Conservation (phyloP, 2,113 vertebrate species). For the Eidolon helvum region DNA sequence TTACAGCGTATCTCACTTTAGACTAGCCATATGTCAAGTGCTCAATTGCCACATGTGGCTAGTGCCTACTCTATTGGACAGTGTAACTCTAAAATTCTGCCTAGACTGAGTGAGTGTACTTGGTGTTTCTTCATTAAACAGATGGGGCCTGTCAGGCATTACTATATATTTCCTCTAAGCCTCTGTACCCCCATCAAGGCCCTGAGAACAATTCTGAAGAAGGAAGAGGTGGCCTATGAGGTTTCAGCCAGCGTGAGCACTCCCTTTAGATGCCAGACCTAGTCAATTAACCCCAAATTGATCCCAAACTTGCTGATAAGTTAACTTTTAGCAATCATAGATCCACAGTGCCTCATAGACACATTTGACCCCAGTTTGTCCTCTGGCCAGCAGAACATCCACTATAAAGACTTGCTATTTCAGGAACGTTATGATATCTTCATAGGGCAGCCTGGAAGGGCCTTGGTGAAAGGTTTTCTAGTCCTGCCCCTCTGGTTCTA, state of each 20-base stretch:
- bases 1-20: neutral
- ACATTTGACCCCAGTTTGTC: neutral
- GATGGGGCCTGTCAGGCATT: neutral
- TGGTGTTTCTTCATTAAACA: neutral
- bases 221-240: neutral
- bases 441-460: neutral
- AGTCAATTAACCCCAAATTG: neutral
- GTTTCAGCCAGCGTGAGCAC: neutral
- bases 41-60: neutral
- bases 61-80: neutral
- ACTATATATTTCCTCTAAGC: neutral
- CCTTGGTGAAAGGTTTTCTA: neutral
- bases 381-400: neutral
- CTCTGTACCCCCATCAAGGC: neutral
- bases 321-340: constrained; percentile 13
- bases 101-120: neutral
- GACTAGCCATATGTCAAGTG: neutral
- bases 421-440: neutral
- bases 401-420: neutral
- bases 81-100: neutral
- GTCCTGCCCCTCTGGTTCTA: neutral
- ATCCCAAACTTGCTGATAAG: neutral
- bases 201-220: constrained; percentile 12
- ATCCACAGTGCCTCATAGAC: neutral
- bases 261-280: neutral